These are phyloP conservation scores for Morpho achilles DNA, from an alignment of 2,888 invertebrate species.

Conservation along the genomic window DNA sequence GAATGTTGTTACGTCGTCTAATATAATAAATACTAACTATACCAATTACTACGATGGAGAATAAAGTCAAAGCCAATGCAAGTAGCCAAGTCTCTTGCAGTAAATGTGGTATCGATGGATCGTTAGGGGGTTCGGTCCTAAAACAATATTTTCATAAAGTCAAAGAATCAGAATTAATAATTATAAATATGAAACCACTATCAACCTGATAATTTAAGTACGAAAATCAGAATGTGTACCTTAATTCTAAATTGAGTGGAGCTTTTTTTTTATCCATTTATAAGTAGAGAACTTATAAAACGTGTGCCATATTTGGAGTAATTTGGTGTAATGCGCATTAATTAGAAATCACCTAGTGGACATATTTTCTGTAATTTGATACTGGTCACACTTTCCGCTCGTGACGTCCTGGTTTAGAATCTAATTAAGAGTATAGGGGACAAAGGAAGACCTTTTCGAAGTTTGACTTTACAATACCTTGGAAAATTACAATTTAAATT, in stretches of 20 bases:
- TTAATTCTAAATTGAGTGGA: neutral
- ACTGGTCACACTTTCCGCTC: slow-evolving; percentile 7
- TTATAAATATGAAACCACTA: too few species aligned
- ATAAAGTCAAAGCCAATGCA: slow-evolving; percentile 60
- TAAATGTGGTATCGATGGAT: slow-evolving; percentile 62
- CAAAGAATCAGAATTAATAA: too few species aligned
- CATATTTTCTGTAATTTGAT: slow-evolving; percentile 7
- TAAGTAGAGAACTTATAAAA: neutral
- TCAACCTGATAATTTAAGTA: too few species aligned
- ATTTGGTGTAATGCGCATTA: neutral
- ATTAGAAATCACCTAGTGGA: slow-evolving; percentile 6
- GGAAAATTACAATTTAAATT: too few species aligned
- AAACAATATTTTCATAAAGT: slow-evolving; percentile 8
- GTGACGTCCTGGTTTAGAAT: slow-evolving; percentile 10
- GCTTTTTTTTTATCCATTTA: neutral
- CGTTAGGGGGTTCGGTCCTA: slow-evolving; percentile 71
- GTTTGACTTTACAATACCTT: neutral
- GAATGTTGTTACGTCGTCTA: slow-evolving; percentile 59
- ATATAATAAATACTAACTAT: slow-evolving; percentile 67
- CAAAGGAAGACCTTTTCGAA: slow-evolving; percentile 1
- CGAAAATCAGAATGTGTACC: too few species aligned
- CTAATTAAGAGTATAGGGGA: slow-evolving; percentile 3
- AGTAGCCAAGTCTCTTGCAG: slow-evolving; percentile 71
- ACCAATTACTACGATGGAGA: slow-evolving; percentile 63
- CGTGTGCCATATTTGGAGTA: neutral